phyloP scores from a whole-genome alignment of 2,888 invertebrate genomes.

The Drosophila eohydei region DNA sequence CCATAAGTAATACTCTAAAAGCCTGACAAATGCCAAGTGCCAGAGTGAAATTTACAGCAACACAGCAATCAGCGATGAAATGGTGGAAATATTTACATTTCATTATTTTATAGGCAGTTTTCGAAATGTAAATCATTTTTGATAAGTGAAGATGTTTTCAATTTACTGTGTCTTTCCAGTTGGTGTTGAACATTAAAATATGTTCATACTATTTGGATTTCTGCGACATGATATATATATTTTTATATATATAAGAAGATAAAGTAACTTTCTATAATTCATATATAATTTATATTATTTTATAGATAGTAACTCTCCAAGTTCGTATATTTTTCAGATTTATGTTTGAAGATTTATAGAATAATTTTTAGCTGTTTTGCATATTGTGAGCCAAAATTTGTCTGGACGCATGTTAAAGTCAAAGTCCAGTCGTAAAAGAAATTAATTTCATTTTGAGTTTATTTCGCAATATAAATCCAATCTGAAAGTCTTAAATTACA shows the following conservation, averaged over 20 bases:
- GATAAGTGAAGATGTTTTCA: too few species aligned
- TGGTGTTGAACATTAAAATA: too few species aligned
- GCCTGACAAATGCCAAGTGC: not conserved
- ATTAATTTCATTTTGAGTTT: constrained; percentile 65
- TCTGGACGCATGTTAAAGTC: constrained; percentile 17
- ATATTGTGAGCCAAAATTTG: constrained; percentile 5
- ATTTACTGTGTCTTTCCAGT: too few species aligned
- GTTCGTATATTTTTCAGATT: not conserved
- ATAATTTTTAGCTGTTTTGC: not conserved
- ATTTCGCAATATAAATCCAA: constrained; percentile 71
- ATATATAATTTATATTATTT: too few species aligned
- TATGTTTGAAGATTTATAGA: not conserved
- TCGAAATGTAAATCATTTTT: too few species aligned
- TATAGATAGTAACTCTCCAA: not conserved
- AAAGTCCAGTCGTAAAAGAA: constrained; percentile 46
- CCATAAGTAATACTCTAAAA: not conserved
- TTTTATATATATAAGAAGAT: too few species aligned
- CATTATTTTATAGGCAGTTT: not conserved
- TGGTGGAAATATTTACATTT: not conserved
- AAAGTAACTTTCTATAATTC: too few species aligned
- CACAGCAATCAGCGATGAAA: not conserved
- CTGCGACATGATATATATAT: too few species aligned
- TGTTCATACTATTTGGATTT: too few species aligned
- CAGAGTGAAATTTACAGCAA: too few species aligned
- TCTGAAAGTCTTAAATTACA: constrained; percentile 61